phyloP scores from a whole-genome alignment of 1,140 invertebrate species.

The Drosophila saltans region DNA sequence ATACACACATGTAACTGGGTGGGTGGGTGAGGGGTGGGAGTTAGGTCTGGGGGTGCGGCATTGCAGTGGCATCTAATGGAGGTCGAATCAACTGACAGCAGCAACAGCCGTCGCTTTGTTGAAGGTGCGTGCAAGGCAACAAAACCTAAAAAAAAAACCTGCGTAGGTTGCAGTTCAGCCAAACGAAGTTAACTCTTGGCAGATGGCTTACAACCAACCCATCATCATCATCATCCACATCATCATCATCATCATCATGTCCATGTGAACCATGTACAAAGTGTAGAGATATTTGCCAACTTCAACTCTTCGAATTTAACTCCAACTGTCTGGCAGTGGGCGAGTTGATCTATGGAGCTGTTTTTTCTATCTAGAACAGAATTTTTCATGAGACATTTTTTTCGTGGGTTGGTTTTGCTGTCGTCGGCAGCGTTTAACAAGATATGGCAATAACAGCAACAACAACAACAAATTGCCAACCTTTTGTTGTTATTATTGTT shows the following conservation, averaged over 20 bases:
- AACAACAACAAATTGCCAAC: constrained; percentile 41
- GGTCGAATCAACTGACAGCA: constrained; percentile 42
- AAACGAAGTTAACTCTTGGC: constrained; percentile 33
- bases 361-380: constrained; percentile 73
- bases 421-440: constrained; percentile 69
- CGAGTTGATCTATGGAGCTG: constrained; percentile 63
- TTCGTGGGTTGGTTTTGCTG: constrained; percentile 55
- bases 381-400: constrained; percentile 78
- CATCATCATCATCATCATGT: constrained; percentile 51
- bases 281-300: constrained; percentile 32
- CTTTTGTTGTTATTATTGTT: constrained; percentile 23
- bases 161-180: constrained; percentile 21
- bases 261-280: constrained; percentile 63
- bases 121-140: constrained; percentile 63
- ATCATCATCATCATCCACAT: constrained; percentile 52
- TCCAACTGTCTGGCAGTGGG: constrained; percentile 45
- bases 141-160: constrained; percentile 17
- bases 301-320: constrained; percentile 13
- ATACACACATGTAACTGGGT: constrained; percentile 40
- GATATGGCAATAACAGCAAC: constrained; percentile 29
- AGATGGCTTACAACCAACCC: constrained; percentile 38
- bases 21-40: neutral
- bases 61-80: constrained; percentile 55
- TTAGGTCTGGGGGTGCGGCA: neutral
- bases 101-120: neutral